Conservation (phyloP, 2,797 vertebrate species). For the Amblyraja radiata region DNA sequence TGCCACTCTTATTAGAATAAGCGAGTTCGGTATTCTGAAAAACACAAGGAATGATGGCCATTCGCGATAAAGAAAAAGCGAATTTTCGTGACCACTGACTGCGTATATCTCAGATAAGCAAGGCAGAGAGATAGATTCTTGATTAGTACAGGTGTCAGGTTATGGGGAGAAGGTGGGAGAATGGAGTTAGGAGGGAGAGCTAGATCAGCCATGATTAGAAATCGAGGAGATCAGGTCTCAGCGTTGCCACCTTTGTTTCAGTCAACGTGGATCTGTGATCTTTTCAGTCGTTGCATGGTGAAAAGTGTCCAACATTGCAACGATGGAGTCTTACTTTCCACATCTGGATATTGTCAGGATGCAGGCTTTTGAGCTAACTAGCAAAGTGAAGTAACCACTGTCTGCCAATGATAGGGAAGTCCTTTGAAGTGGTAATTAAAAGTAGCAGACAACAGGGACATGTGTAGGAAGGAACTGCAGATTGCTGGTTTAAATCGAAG, state of each 20-base stretch:
- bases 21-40: no score
- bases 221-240: neutral
- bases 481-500: no score
- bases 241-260: neutral
- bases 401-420: neutral
- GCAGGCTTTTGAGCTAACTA: neutral
- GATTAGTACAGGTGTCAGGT: no score
- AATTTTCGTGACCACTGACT: no score
- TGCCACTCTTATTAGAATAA: neutral
- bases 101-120: neutral
- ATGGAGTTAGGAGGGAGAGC: no score
- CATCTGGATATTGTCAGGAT: neutral
- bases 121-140: no score
- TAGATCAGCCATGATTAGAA: no score
- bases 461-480: neutral
- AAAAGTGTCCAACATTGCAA: neutral
- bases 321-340: neutral
- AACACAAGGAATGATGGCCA: no score
- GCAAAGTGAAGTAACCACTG: neutral
- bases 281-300: neutral
- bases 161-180: no score
- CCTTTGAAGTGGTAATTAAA: constrained; percentile 1
- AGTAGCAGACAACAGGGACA: neutral
- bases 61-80: no score
- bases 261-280: no score